Evolutionary conservation across 2,113 vertebrate species (phyloP), one percentile per base, ranked within the genome.

Genomic region (Australoheros scitulus): DNA sequence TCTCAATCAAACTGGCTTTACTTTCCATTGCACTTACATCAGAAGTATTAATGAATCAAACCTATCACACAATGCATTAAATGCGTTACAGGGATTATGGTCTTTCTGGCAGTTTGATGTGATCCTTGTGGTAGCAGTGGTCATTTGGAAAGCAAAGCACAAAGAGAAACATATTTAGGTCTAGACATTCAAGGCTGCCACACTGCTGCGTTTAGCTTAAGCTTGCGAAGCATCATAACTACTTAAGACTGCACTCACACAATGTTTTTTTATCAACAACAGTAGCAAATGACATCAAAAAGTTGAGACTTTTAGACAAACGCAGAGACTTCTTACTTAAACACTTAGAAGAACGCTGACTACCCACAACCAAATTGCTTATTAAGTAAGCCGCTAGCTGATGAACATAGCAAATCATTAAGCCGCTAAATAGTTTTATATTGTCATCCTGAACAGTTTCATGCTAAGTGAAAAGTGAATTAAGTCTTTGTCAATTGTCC

Each of bases 1-100:
- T 88, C 79, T 82, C 68, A 81, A 74, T 92, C 75, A 80, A 80
- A 82, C 52, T 38, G 55, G 32, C 34, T 85, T 87, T 78, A 72
- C 24, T 50, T 20, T 76, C 68, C 50, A 29, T 65, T 83, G 26
- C 58, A 61, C 43, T 74, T 11, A 18, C 14, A 77, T 9, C 11
- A 43, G 52, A 20, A 63, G 41, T 74, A 79, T 78, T 68, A 68
- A 61, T 59, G 43, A 80, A 47, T 76, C 59, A 76, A 61, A 80
- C 17, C 65, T 34, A 26, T 83, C 41, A 29, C 58, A 56, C 52
- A 64, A 4, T 43, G 26, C 55, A 26, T 22, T 70, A 64, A 70
- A 84, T 43, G 76, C 52, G 36, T 76, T n/a, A 36, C 5, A 57
- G 47, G 47, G 36, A 83, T 76, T 65, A 9, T 34, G 58, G 26